These are phyloP conservation scores for Montipora cactus DNA, from an alignment of 64 coral and sea anemone genomes.

Conservation along the genomic window DNA sequence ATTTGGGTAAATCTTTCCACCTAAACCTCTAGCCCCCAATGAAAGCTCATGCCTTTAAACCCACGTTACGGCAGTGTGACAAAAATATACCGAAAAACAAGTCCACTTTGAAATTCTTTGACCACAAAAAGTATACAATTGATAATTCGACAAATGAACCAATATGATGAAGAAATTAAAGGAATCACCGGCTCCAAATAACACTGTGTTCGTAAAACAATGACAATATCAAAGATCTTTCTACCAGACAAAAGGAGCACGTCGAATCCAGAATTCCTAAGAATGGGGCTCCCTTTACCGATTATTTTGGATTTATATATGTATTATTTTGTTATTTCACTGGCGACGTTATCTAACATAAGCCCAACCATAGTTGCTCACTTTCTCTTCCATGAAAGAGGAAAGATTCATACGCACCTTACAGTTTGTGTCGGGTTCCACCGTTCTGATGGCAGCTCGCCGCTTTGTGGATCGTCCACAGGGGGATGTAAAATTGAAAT, in stretches of 20 bases:
- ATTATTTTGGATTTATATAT: not conserved
- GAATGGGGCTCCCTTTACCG: not conserved
- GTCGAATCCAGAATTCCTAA: not conserved
- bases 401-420: conserved; percentile 69
- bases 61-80: conserved; percentile 42
- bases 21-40: not conserved
- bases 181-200: not conserved
- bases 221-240: not conserved
- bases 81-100: conserved; percentile 49
- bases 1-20: not conserved
- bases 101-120: not conserved
- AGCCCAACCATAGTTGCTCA: not conserved
- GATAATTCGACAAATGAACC: not conserved
- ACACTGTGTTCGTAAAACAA: not conserved
- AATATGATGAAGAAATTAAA: not conserved
- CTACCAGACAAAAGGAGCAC: no score
- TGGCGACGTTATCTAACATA: not conserved
- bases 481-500: conserved; percentile 99
- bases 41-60: not conserved
- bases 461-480: conserved; percentile 98
- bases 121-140: not conserved
- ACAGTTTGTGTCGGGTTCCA: conserved; percentile 99
- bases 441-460: conserved; percentile 96
- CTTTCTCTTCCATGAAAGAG: not conserved
- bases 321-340: not conserved